Conservation (phyloP, 2,888 invertebrate species). For the Vannuccia rotundouncinata region DNA sequence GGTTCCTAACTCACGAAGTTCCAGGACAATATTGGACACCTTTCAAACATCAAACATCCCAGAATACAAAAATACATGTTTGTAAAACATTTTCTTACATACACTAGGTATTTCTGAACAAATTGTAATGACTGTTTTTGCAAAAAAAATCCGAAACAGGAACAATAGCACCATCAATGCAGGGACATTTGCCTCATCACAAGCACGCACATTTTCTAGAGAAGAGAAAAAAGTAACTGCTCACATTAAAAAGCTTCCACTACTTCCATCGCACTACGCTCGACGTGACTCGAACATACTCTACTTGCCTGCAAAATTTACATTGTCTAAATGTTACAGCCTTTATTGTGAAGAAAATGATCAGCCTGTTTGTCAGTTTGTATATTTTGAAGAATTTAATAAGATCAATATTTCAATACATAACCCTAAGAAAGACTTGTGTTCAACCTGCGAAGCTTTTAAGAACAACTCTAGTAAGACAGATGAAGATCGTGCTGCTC, state of each 20-base stretch:
- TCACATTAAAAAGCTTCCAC: not conserved
- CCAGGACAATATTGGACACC: not conserved
- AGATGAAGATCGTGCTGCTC: not conserved
- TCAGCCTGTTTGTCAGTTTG: not conserved
- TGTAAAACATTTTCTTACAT: not conserved
- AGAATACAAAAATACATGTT: not conserved
- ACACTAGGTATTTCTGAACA: not conserved
- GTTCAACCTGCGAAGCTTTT: not conserved
- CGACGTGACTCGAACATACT: not conserved
- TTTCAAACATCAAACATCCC: not conserved
- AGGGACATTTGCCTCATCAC: not conserved
- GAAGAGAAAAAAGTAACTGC: not conserved
- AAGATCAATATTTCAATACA: not conserved
- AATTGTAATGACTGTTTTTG: not conserved
- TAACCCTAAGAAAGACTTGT: not conserved
- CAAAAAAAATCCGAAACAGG: not conserved
- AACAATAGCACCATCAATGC: not conserved
- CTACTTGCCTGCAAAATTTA: not conserved
- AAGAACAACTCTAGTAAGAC: not conserved
- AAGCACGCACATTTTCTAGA: not conserved
- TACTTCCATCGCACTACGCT: not conserved
- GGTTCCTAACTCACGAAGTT: not conserved
- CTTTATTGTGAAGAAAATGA: not conserved
- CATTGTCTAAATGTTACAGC: not conserved
- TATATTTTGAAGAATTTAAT: not conserved